Conservation (phyloP, 2,797 vertebrate genomes). For the Taeniopygia guttata region DNA sequence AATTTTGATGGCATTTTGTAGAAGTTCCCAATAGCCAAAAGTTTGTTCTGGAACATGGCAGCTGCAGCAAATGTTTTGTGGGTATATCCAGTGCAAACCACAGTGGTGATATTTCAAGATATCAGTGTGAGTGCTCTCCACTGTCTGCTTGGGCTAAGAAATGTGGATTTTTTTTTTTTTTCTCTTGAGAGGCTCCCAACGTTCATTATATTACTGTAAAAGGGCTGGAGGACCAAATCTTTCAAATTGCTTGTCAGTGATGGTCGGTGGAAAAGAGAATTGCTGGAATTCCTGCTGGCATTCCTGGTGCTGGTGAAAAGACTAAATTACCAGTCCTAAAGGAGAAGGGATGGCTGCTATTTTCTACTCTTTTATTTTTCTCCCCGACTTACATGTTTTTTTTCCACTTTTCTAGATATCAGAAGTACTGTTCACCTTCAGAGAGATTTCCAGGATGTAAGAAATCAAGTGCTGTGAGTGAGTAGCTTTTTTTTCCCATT, state of each 20-base stretch:
- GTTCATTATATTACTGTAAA: not conserved
- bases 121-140: not conserved
- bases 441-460: conserved; percentile 14
- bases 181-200: not conserved
- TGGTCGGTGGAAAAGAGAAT: not conserved
- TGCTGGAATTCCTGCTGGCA: not conserved
- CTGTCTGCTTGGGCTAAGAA: not conserved
- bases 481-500: not conserved
- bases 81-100: not conserved
- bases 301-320: not conserved
- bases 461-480: conserved; percentile 1
- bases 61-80: conserved; percentile 1
- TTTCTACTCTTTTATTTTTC: not conserved
- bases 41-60: not conserved
- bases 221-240: not conserved
- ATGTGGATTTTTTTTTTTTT: not conserved
- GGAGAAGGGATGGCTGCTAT: not conserved
- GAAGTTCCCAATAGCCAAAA: not conserved
- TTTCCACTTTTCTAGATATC: not conserved
- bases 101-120: not conserved
- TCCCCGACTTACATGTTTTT: not conserved
- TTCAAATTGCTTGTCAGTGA: not conserved
- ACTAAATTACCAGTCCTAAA: not conserved
- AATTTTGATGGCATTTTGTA: not conserved
- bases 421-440: not conserved